phyloP scores from a whole-genome alignment of 2,888 invertebrate species.

The Saturnia pavonia region DNA sequence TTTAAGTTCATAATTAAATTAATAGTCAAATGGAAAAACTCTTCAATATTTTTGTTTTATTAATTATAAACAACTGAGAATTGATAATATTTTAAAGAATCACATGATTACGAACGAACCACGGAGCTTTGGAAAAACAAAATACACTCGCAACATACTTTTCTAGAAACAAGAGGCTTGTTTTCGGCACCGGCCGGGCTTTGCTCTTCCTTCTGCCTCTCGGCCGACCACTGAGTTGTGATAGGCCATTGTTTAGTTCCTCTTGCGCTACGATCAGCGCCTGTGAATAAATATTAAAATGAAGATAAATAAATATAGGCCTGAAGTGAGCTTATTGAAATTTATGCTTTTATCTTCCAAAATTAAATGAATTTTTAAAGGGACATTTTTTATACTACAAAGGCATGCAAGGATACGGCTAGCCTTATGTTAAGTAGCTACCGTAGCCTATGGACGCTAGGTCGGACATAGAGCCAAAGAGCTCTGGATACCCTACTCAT shows the following conservation, averaged over 20 bases:
- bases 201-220: constrained; percentile 72
- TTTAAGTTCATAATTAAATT: too few relatives aligned
- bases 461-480: too few relatives aligned
- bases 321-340: background rate
- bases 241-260: constrained; percentile 65
- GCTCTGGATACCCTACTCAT: too few relatives aligned
- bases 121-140: background rate
- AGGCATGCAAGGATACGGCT: too few relatives aligned
- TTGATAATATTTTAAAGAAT: too few relatives aligned
- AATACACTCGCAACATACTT: constrained; percentile 49
- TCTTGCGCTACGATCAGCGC: constrained; percentile 74
- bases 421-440: too few relatives aligned
- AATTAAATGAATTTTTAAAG: background rate
- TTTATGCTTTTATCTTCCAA: background rate
- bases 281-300: constrained; percentile 37
- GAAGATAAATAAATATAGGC: background rate
- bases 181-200: constrained; percentile 66
- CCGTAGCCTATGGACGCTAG: too few relatives aligned
- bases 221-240: constrained; percentile 65
- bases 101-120: too few relatives aligned
- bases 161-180: constrained; percentile 67
- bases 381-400: too few relatives aligned
- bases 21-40: too few relatives aligned
- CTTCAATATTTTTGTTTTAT: too few relatives aligned
- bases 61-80: too few relatives aligned